Evolutionary conservation across 2,113 vertebrate genomes (phyloP).

Genomic region (Megalops atlanticus): DNA sequence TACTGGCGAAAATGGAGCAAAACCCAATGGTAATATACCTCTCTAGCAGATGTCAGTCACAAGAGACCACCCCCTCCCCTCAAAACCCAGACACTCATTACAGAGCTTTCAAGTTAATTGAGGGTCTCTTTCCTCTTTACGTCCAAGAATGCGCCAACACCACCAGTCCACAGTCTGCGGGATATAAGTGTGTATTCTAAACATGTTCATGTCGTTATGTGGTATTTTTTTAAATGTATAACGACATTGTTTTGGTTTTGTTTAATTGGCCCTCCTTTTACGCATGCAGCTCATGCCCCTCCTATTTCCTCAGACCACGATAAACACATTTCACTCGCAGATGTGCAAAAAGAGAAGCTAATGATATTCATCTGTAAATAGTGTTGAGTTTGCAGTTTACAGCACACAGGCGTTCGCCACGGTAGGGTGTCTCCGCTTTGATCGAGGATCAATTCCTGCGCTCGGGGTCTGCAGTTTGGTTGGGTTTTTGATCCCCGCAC

Average conservation of each 20-base stretch:
- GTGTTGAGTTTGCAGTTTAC: background rate
- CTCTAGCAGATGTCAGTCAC: too few relatives aligned
- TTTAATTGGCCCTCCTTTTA: background rate
- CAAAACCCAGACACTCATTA: too few relatives aligned
- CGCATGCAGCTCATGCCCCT: background rate
- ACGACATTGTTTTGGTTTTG: background rate
- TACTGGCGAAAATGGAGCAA: too few relatives aligned
- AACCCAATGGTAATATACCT: too few relatives aligned
- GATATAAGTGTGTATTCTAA: background rate
- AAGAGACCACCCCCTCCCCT: too few relatives aligned
- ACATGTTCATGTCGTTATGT: background rate
- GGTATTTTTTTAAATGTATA: background rate
- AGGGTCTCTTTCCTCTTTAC: background rate
- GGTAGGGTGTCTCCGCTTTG: background rate
- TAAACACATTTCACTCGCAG: background rate
- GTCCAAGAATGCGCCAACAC: background rate
- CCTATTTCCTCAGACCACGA: background rate
- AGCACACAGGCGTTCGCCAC: background rate
- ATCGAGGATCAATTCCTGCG: background rate
- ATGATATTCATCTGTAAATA: background rate
- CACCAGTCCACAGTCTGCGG: background rate
- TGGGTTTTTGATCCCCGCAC: background rate
- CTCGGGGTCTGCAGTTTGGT: background rate
- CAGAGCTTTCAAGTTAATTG: background rate
- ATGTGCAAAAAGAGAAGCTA: background rate